These are phyloP conservation scores for Brachionus calyciflorus DNA, from an alignment of 1,140 invertebrate species.

Conservation along the genomic window DNA sequence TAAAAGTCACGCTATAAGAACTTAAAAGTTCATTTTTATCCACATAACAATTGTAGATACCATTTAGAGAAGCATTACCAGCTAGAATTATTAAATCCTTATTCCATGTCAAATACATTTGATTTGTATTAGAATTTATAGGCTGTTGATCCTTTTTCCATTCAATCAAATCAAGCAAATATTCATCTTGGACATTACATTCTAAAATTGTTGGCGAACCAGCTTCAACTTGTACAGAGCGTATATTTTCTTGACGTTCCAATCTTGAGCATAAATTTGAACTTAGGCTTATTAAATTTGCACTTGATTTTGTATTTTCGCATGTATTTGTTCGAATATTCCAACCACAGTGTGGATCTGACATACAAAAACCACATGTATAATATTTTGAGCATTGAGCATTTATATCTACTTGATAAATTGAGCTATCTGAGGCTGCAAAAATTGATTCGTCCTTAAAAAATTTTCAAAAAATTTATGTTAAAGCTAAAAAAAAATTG, in stretches of 20 bases:
- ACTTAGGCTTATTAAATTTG: slow-evolving; percentile 26
- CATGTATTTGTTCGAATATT: slow-evolving; percentile 27
- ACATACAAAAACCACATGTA: slow-evolving; percentile 7
- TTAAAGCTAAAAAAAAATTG: neutral
- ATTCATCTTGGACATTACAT: slow-evolving; percentile 12
- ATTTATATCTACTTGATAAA: slow-evolving; percentile 30
- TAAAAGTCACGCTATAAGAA: slow-evolving; percentile 5
- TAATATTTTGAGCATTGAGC: slow-evolving; percentile 21
- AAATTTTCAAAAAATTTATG: neutral
- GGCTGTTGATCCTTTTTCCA: slow-evolving; percentile 36
- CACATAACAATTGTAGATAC: slow-evolving; percentile 29
- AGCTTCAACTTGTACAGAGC: slow-evolving; percentile 1
- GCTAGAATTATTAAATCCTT: slow-evolving; percentile 37
- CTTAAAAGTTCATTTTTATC: slow-evolving; percentile 13
- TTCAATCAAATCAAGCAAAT: slow-evolving; percentile 23
- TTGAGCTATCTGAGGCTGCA: neutral
- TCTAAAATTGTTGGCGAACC: neutral
- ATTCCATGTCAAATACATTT: slow-evolving; percentile 31
- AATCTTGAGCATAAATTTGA: neutral
- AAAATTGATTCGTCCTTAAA: neutral
- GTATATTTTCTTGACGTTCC: slow-evolving; percentile 1
- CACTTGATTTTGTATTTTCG: neutral
- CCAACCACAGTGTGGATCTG: slow-evolving; percentile 35
- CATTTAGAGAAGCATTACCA: slow-evolving; percentile 11
- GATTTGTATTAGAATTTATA: neutral